Base-by-base conservation (phyloP, 2,888 invertebrate genomes). In the Ophion obscuratus region DNA sequence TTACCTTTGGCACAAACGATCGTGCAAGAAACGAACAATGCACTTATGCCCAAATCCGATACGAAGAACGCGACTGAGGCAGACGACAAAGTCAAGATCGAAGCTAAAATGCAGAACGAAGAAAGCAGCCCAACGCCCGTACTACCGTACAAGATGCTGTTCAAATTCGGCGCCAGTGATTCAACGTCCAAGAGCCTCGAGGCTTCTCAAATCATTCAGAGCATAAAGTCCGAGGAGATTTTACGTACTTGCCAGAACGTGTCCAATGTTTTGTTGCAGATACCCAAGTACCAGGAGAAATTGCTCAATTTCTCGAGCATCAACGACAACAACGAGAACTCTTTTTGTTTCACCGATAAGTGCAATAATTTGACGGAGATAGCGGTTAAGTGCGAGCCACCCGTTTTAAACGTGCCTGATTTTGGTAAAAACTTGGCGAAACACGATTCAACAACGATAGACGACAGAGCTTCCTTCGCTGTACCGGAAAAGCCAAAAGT, bases 351-450 rank as follows among this genome's bases (percentile, higher is more conserved):
- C 84, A 91, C 91, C 87, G 92, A 93, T 88, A 92, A 93, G 91
- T 92, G 93, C 91, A 93, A 93, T 91, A 93, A 92, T 89, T 89
- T 92, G 88, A 90, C 92, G 86, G 92, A 92, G 86, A 90, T 90
- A 86, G 86, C 89, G 82, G 90, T 92, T 78, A 92, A 91, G 87
- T 92, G 90, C 86, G 93, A 93, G 71, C 90, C 92, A 70, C 90
- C 93, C 70, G 93, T 94, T 61, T 89, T 94, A 70, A 94, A 94
- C 87, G 94, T 94, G 64, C 94, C 94, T 62, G 93, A 94, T 86
- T 90, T 92, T 70, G 92, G 93, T 76, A 94, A 92, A 87, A 89
- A 92, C 74, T 85, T 92, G 76, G 89, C 89, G 47, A 93, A 93
- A 85, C 91, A 92, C 47, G 91, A 92, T 31, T 66, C 75, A 14